Evolutionary conservation across 2,113 vertebrate species (phyloP), one percentile per base, ranked within the genome.

Genomic region (Pelecanoides urinatrix): DNA sequence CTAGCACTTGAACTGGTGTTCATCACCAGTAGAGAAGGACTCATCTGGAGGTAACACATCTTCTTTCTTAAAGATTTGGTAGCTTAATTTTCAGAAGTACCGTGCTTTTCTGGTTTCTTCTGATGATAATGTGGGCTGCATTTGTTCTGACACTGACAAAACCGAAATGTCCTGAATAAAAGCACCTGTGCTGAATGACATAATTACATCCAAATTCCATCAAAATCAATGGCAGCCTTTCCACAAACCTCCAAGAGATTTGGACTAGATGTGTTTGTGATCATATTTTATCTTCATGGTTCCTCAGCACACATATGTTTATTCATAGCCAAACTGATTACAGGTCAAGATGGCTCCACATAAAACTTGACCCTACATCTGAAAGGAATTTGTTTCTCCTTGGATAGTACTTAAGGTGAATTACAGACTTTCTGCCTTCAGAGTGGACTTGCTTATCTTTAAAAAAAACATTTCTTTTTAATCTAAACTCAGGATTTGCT

Each of bases 361-460:
- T 72, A 94, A 84, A 91, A 94, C 76, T 68, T 95, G 89, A 94
- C 94, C 80, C 36, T 62, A 17, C 45, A 82, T 76, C 75, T 73
- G 80, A 83, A 92, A 92, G 71, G 67, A 95, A 86, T 96, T 92
- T 62, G 42, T 79, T 79, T 92, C 71, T 92, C 70, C 95, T 94
- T 95, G 74, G 80, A n/a, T 59, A 87, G 65, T 85, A 72, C 86
- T 92, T 91, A 68, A 90, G 70, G 92, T 95, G 88, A 95, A 89
- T 91, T 87, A 79, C 36, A 91, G 77, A 59, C 62, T 92, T 95
- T n/a, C 61, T 87, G 92, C 61, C 89, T 61, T 89, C 13, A 8
- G 45, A 92, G 47, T 89, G 66, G 83, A 65, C 84, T 94, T 78
- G 49, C 80, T 97, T 96, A 95, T 96, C 86, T 87, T 82, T 4